phyloP scores from a whole-genome alignment of 2,888 invertebrate genomes.

The Lagria hirta region DNA sequence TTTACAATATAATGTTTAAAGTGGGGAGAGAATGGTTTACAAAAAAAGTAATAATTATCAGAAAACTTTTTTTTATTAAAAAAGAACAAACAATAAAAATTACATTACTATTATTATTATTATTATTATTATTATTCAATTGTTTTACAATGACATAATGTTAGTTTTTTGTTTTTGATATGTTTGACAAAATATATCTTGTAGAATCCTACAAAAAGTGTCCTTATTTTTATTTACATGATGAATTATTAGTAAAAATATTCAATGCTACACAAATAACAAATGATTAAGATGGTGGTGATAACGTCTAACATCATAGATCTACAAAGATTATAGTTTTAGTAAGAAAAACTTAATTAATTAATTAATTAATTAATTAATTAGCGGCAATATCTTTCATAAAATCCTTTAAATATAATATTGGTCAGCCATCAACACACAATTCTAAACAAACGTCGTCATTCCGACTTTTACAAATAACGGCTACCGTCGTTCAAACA shows the following conservation, averaged over 20 bases:
- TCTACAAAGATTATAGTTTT: constrained; percentile 20
- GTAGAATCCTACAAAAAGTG: constrained; percentile 42
- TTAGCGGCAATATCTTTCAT: neutral
- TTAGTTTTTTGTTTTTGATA: constrained; percentile 42
- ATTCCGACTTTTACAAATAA: constrained; percentile 9
- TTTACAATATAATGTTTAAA: no score
- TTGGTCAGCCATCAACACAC: constrained; percentile 21
- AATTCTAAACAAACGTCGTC: constrained; percentile 8
- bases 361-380: no score
- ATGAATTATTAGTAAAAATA: constrained; percentile 45
- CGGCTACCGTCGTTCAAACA: constrained; percentile 39
- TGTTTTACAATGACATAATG: constrained; percentile 28
- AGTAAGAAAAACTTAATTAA: constrained; percentile 23
- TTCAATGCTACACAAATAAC: constrained; percentile 35
- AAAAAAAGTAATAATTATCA: no score
- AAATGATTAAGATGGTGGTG: constrained; percentile 17
- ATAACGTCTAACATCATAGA: constrained; percentile 28
- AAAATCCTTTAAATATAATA: constrained; percentile 19
- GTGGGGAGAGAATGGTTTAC: no score
- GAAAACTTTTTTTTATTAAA: no score
- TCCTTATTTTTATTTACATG: constrained; percentile 35
- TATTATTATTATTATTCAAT: no score
- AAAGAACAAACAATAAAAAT: no score
- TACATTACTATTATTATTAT: no score
- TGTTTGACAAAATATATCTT: constrained; percentile 50